Percentiles rank a stretch among this genome's conserved stretches.
These are phyloP conservation scores for Enteromius radiatus DNA, from an alignment of 2,797 vertebrate species.

Conservation along the genomic window DNA sequence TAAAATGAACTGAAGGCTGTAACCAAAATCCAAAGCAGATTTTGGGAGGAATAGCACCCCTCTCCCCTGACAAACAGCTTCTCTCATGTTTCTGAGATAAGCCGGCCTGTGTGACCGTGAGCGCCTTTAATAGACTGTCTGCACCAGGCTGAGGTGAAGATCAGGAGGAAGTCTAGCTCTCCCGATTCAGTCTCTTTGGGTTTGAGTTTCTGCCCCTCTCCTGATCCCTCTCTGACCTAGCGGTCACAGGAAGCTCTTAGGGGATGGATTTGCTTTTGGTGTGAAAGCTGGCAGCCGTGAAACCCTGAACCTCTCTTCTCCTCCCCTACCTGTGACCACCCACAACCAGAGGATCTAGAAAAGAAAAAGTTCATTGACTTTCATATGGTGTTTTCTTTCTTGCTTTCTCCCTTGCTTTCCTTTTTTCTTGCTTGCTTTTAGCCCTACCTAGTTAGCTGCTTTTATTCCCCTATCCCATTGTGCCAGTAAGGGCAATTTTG, in stretches of 20 bases:
- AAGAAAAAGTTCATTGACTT: background rate
- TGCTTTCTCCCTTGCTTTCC: constrained; percentile 9
- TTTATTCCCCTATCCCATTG: background rate
- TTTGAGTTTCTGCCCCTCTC: constrained; percentile 46
- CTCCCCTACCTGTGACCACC: constrained; percentile 53
- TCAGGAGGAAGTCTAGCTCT: constrained; percentile 50
- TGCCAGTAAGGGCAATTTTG: background rate
- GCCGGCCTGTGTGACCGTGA: constrained; percentile 39
- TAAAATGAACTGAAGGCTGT: constrained; percentile 12
- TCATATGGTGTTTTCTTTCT: background rate
- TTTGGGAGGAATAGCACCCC: constrained; percentile 29
- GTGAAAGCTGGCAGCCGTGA: constrained; percentile 46
- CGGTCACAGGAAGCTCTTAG: constrained; percentile 42
- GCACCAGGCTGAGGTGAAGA: constrained; percentile 28
- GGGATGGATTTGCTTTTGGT: constrained; percentile 37
- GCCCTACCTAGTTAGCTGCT: background rate
- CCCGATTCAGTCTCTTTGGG: constrained; percentile 38
- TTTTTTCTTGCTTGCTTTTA: background rate
- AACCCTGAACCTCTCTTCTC: constrained; percentile 26
- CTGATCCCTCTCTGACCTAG: constrained; percentile 46
- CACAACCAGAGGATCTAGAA: constrained; percentile 18
- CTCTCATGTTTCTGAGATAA: constrained; percentile 55
- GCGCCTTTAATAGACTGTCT: constrained; percentile 34
- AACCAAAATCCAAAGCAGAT: constrained; percentile 44
- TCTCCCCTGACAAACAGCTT: constrained; percentile 42